Conservation (phyloP, 2,888 invertebrate species). For the Diplolepis rosae region DNA sequence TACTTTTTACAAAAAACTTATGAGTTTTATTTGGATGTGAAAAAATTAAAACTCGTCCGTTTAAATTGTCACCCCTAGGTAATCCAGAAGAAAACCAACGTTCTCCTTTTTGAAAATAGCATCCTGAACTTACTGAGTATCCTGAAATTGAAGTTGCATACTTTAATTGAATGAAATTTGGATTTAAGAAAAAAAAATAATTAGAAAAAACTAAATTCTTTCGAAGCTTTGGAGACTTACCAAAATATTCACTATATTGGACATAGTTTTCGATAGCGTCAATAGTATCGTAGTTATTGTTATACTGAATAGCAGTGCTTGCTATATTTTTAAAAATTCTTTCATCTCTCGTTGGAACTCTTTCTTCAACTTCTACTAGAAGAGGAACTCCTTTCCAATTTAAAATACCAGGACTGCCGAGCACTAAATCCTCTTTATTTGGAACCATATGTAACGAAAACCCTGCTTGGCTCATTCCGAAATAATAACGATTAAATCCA, state of each 20-base stretch:
- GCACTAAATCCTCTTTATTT: slow-evolving; percentile 46
- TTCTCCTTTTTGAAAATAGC: slow-evolving; percentile 53
- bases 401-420: slow-evolving; percentile 69
- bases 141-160: slow-evolving; percentile 55
- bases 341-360: not conserved
- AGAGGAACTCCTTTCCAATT: slow-evolving; percentile 62
- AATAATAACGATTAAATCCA: slow-evolving; percentile 46
- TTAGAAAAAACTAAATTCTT: not conserved
- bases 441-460: slow-evolving; percentile 57
- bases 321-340: not conserved
- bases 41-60: slow-evolving; percentile 63
- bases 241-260: slow-evolving; percentile 52
- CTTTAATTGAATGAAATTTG: not conserved
- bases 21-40: slow-evolving; percentile 45
- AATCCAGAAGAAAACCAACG: slow-evolving; percentile 57
- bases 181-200: not conserved
- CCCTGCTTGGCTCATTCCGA: slow-evolving; percentile 58
- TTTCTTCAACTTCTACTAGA: slow-evolving; percentile 34
- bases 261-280: slow-evolving; percentile 7
- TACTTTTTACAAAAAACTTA: slow-evolving; percentile 41
- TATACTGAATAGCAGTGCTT: not conserved
- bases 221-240: slow-evolving; percentile 50
- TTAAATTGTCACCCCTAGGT: slow-evolving; percentile 56
- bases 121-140: slow-evolving; percentile 60
- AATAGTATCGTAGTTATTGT: not conserved